These are phyloP conservation scores for Seriola aureovittata DNA, from an alignment of 2,113 vertebrate species.

Conservation along the genomic window DNA sequence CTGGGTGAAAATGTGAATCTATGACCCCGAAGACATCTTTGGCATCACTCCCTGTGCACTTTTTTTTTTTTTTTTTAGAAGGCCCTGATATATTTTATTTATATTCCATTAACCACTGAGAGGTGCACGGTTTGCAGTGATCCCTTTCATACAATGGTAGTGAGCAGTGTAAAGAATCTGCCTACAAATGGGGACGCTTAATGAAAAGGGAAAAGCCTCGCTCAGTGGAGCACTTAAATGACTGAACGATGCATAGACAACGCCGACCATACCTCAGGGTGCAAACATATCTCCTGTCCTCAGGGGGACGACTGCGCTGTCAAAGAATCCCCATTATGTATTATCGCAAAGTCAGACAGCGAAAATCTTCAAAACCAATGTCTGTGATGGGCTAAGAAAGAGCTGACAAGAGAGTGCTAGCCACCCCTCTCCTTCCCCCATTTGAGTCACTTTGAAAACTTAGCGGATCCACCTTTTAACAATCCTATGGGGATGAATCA, in stretches of 20 bases:
- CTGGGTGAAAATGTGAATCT: conserved; percentile 10
- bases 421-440: conserved; percentile 35
- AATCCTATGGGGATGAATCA: conserved; percentile 76
- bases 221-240: conserved; percentile 53
- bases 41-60: neutral
- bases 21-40: conserved; percentile 19
- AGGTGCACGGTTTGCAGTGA: conserved; percentile 27
- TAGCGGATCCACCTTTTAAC: conserved; percentile 76
- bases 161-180: conserved; percentile 24
- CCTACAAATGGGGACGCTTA: conserved; percentile 34
- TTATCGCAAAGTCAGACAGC: conserved; percentile 77
- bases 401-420: conserved; percentile 75
- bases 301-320: conserved; percentile 57
- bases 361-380: conserved; percentile 78
- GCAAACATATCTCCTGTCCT: conserved; percentile 56
- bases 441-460: conserved; percentile 80
- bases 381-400: conserved; percentile 75
- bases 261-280: conserved; percentile 48
- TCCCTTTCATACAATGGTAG: conserved; percentile 19
- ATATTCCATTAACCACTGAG: conserved; percentile 20
- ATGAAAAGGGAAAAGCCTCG: conserved; percentile 26
- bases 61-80: conserved; percentile 2
- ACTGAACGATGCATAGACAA: conserved; percentile 18
- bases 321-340: conserved; percentile 74
- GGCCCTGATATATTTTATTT: conserved; percentile 20